Conservation (phyloP, 2,113 vertebrate species). For the Micronycteris hirsuta region DNA sequence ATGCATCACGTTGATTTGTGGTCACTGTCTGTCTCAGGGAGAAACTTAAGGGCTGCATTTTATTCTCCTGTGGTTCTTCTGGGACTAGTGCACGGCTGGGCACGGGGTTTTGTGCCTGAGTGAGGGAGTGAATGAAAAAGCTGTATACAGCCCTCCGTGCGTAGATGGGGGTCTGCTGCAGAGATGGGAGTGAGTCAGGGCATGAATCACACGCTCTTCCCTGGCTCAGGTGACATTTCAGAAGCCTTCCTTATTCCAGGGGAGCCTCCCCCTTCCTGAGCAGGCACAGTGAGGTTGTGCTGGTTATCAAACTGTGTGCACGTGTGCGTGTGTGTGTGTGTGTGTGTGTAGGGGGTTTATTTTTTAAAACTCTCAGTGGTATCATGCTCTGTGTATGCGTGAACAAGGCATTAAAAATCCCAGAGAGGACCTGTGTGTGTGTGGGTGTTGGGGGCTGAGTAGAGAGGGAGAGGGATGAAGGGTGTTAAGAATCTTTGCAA, state of each 20-base stretch:
- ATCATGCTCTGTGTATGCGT: background rate
- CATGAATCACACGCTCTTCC: conserved; percentile 46
- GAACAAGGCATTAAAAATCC: background rate
- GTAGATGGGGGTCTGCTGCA: background rate
- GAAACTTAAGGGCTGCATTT: background rate
- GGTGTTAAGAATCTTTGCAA: background rate
- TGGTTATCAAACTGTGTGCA: background rate
- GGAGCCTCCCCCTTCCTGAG: background rate
- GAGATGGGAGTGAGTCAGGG: conserved; percentile 41
- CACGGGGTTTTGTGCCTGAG: conserved; percentile 25
- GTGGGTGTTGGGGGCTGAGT: background rate
- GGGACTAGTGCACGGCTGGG: background rate
- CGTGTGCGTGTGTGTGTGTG: background rate
- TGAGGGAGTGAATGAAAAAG: conserved; percentile 40
- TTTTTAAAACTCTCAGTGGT: background rate
- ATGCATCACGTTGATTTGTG: background rate
- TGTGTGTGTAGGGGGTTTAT: background rate
- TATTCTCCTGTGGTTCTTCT: background rate
- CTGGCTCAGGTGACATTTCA: conserved; percentile 24
- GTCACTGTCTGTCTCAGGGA: background rate
- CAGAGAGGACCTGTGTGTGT: background rate
- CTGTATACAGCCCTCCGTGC: background rate
- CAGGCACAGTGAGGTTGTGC: background rate
- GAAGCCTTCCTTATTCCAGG: background rate
- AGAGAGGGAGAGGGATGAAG: background rate